Conservation (phyloP, 2,888 invertebrate species). For the Metacarcinus magister region DNA sequence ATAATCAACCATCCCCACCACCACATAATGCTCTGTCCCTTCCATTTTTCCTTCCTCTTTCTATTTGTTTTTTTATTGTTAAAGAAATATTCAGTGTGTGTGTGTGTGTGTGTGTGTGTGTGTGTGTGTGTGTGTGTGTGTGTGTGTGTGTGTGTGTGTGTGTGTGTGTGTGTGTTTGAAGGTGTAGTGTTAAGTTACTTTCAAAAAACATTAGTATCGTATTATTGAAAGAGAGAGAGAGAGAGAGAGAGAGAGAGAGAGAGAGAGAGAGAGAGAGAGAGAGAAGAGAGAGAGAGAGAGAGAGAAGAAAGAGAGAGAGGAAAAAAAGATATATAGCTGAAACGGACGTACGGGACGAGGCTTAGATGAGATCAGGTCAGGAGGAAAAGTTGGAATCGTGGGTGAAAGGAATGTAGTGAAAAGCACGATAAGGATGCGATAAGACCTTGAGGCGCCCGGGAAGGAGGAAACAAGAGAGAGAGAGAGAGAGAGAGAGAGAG, state of each 20-base stretch:
- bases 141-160: slow-evolving; percentile 26
- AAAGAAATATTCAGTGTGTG: no score
- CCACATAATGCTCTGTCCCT: no score
- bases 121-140: neutral
- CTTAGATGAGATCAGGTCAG: slow-evolving; percentile 5
- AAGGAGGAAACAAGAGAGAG: neutral
- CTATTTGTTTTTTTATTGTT: no score
- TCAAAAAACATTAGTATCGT: neutral
- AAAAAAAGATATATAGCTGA: neutral
- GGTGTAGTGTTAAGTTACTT: neutral
- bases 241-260: neutral
- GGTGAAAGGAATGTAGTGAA: slow-evolving; percentile 11
- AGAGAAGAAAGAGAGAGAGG: neutral
- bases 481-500: slow-evolving; percentile 45
- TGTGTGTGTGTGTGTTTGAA: neutral
- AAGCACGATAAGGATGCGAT: neutral
- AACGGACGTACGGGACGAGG: neutral
- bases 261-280: neutral
- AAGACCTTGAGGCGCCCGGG: neutral
- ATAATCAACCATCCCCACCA: no score
- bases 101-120: no score
- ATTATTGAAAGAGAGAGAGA: neutral
- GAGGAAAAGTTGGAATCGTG: neutral
- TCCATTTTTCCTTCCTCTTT: no score
- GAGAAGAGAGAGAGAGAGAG: neutral